Evolutionary conservation across 2,113 vertebrate genomes (phyloP).

Genomic region (Sitta europaea): DNA sequence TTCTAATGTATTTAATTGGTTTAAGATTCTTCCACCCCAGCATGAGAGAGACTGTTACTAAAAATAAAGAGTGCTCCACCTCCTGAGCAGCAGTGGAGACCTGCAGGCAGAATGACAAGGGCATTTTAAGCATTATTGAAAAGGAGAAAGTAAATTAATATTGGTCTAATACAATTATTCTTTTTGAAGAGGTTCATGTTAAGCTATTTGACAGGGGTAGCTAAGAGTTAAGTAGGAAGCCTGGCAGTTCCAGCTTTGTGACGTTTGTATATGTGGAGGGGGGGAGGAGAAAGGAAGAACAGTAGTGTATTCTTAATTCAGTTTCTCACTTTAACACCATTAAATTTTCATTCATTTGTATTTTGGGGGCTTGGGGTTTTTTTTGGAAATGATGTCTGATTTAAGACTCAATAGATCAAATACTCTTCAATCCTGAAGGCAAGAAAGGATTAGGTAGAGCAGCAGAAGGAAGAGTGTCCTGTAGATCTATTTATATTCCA

Average conservation of each 20-base stretch:
- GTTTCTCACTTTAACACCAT: neutral
- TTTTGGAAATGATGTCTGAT: slow-evolving; percentile 5
- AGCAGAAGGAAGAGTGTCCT: slow-evolving; percentile 34
- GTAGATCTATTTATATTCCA: slow-evolving; percentile 68
- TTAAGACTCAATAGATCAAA: slow-evolving; percentile 65
- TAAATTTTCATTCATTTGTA: neutral
- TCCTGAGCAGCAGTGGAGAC: slow-evolving; percentile 5
- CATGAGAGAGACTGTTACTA: slow-evolving; percentile 55
- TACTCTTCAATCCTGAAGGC: slow-evolving; percentile 47
- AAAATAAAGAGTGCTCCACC: slow-evolving; percentile 52
- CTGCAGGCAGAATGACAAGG: slow-evolving; percentile 8
- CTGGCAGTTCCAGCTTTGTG: neutral
- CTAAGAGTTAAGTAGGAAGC: neutral
- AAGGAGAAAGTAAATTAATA: slow-evolving; percentile 5
- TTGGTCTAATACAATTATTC: neutral
- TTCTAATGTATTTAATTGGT: slow-evolving; percentile 68
- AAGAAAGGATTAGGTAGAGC: slow-evolving; percentile 64
- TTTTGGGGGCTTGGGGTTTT: neutral
- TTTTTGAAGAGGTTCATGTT: neutral
- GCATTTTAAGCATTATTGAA: neutral
- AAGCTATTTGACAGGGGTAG: neutral
- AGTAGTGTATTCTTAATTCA: neutral
- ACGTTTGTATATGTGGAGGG: neutral
- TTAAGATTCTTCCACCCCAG: slow-evolving; percentile 52
- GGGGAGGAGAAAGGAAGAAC: neutral